Evolutionary conservation across 2,888 invertebrate genomes (phyloP).

Genomic region (Ennomos quercinarius): DNA sequence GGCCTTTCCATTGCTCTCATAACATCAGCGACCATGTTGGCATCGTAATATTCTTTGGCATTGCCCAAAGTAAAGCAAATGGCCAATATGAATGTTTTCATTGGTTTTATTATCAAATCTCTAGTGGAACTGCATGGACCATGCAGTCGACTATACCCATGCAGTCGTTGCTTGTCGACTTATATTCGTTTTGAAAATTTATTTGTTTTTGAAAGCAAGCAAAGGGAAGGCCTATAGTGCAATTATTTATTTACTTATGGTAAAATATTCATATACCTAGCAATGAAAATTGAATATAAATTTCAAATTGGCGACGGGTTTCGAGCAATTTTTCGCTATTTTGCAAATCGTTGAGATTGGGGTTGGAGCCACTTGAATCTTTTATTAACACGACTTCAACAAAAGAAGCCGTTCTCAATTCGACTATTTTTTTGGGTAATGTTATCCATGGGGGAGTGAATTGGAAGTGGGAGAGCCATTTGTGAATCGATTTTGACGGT

Average conservation of each 20-base stretch:
- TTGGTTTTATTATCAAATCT: conserved; percentile 34
- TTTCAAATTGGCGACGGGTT: conserved; percentile 2
- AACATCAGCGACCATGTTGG: conserved; percentile 57
- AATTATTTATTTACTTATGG: conserved; percentile 20
- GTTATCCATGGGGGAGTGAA: too few relatives aligned
- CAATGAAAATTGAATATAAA: neutral
- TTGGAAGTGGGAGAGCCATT: too few relatives aligned
- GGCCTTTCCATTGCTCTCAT: conserved; percentile 59
- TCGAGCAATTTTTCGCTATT: neutral
- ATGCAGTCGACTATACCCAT: too few relatives aligned
- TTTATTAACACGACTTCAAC: too few relatives aligned
- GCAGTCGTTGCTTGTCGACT: conserved; percentile 1
- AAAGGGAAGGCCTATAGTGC: conserved; percentile 19
- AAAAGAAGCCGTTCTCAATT: too few relatives aligned
- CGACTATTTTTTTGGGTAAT: too few relatives aligned
- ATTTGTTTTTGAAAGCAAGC: conserved; percentile 41
- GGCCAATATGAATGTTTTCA: conserved; percentile 23
- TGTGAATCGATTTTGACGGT: too few relatives aligned
- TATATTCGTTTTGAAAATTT: conserved; percentile 24
- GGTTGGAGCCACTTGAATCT: neutral
- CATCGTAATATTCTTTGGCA: conserved; percentile 47
- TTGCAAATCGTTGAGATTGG: conserved; percentile 6
- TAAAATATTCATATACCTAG: conserved; percentile 24
- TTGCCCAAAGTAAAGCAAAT: conserved; percentile 38
- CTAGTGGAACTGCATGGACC: conserved; percentile 1